Percentiles rank a stretch among this genome's conserved stretches.
Evolutionary conservation across 2,888 invertebrate species (phyloP).

Genomic region (Hypolimnas misippus): DNA sequence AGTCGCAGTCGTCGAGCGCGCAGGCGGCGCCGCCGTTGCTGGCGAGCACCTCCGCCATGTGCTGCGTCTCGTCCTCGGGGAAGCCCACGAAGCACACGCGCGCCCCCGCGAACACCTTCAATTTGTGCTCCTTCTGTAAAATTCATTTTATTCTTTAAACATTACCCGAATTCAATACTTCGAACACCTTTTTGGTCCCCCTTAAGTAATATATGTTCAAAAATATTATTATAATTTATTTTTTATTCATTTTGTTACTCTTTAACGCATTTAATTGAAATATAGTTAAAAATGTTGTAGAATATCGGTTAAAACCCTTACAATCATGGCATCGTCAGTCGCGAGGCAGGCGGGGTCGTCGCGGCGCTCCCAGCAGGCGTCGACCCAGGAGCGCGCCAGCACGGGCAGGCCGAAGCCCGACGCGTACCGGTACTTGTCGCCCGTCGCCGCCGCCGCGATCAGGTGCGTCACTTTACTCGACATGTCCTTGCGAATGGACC

Average conservation of each 20-base stretch:
- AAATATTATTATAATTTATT: no score
- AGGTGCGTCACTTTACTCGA: slow-evolving; percentile 95
- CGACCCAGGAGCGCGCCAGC: slow-evolving; percentile 94
- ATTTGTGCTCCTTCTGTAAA: slow-evolving; percentile 86
- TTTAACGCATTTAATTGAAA: no score
- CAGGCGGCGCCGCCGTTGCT: slow-evolving; percentile 93
- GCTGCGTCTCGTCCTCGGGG: slow-evolving; percentile 93
- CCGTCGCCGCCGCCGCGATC: slow-evolving; percentile 94
- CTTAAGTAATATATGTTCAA: no score
- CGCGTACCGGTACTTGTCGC: slow-evolving; percentile 97
- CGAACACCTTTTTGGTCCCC: no score
- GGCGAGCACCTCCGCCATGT: slow-evolving; percentile 95
- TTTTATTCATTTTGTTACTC: no score
- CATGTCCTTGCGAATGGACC: slow-evolving; percentile 96
- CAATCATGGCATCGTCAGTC: slow-evolving; percentile 82
- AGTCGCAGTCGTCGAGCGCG: slow-evolving; percentile 90
- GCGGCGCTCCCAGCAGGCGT: slow-evolving; percentile 92
- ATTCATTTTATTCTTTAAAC: not conserved
- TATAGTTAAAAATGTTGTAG: no score
- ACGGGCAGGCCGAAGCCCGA: slow-evolving; percentile 95
- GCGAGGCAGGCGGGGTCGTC: slow-evolving; percentile 88
- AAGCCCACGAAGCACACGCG: slow-evolving; percentile 95
- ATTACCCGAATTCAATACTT: no score
- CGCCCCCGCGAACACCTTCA: slow-evolving; percentile 95
- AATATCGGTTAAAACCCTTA: no score